Evolutionary conservation across 2,888 invertebrate species (phyloP).

Genomic region (Eilema depressum): DNA sequence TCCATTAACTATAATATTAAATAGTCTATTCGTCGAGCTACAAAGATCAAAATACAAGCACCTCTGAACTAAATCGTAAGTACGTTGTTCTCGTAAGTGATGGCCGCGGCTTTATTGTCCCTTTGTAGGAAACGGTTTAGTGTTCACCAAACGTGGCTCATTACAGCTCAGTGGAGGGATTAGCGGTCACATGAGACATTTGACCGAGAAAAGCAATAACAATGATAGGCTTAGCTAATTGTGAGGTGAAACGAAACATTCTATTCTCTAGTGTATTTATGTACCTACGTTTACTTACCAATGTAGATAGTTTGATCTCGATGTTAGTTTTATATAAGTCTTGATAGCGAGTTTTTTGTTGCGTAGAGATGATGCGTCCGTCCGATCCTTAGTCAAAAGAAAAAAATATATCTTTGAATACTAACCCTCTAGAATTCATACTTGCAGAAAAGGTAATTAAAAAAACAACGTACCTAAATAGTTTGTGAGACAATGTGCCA

Average conservation of each 20-base stretch:
- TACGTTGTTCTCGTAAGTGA: slow-evolving; percentile 31
- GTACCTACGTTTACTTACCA: background rate
- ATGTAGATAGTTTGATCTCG: background rate
- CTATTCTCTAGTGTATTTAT: slow-evolving; percentile 6
- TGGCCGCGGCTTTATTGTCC: slow-evolving; percentile 19
- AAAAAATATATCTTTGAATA: background rate
- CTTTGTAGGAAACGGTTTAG: slow-evolving; percentile 31
- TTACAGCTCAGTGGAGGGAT: slow-evolving; percentile 37
- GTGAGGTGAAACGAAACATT: slow-evolving; percentile 18
- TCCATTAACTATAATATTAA: no score
- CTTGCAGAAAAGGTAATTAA: slow-evolving; percentile 20
- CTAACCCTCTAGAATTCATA: slow-evolving; percentile 2
- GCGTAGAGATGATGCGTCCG: no score
- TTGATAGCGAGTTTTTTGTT: no score
- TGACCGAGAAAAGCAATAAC: slow-evolving; percentile 37
- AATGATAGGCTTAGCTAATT: slow-evolving; percentile 33
- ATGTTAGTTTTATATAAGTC: no score
- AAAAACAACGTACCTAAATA: background rate
- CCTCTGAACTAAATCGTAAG: slow-evolving; percentile 42
- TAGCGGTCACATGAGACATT: slow-evolving; percentile 47
- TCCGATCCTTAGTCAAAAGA: no score
- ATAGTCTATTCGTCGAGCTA: slow-evolving; percentile 1
- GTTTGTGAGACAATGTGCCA: background rate
- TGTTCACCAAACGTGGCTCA: slow-evolving; percentile 38
- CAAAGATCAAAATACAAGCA: slow-evolving; percentile 20